Percentiles rank a stretch among this genome's conserved stretches.
Conservation (phyloP, 2,113 vertebrate species). For the Tichodroma muraria region DNA sequence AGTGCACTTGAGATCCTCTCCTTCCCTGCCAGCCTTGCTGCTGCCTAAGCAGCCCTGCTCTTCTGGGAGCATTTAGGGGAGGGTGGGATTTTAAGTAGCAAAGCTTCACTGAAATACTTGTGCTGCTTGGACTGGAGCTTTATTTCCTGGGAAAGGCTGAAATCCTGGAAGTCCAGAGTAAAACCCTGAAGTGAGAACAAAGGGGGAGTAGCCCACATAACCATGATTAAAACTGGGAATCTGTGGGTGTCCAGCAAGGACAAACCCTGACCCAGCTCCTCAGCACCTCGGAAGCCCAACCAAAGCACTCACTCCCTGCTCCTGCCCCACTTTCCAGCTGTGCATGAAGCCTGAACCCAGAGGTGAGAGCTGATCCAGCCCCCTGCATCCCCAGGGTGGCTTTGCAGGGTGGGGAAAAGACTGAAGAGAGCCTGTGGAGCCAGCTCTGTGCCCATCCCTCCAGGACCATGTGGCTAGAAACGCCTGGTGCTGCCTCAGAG, state of each 20-base stretch:
- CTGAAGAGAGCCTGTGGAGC: background rate
- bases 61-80: background rate
- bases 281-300: background rate
- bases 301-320: rapidly evolving
- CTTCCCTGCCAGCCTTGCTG: background rate
- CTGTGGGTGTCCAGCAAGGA: background rate
- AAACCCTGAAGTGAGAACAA: background rate
- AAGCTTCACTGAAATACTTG: background rate
- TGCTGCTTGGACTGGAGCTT: background rate
- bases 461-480: rapidly evolving
- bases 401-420: background rate
- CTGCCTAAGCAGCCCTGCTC: background rate
- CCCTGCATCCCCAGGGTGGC: background rate
- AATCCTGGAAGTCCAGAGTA: background rate
- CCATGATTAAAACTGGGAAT: background rate
- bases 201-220: background rate
- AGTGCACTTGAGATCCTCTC: background rate
- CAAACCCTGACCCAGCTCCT: background rate
- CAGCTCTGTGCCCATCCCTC: background rate
- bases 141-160: background rate
- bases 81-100: background rate
- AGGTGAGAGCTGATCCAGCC: background rate
- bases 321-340: background rate
- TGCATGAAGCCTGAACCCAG: background rate
- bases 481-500: rapidly evolving